These are phyloP conservation scores for Ptilonorhynchus violaceus DNA, from an alignment of 2,113 vertebrate genomes.

Conservation along the genomic window DNA sequence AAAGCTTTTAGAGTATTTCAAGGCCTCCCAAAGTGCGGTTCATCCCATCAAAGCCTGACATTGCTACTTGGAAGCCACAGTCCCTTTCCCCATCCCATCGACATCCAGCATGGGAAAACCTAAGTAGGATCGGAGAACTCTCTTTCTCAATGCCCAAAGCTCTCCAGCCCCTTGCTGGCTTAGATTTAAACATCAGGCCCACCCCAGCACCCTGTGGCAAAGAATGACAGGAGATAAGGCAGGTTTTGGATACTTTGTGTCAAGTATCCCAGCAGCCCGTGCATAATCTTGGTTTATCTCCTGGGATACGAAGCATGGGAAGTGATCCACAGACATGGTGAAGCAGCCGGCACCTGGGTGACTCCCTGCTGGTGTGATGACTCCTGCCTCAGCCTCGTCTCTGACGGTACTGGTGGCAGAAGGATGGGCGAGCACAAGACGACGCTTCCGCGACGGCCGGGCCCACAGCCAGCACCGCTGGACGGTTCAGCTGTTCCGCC, in stretches of 20 bases:
- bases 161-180: background rate
- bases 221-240: background rate
- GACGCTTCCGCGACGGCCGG: accelerated
- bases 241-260: background rate
- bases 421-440: accelerated
- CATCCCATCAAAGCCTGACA: background rate
- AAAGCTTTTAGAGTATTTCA: background rate
- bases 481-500: background rate
- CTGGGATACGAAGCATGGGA: accelerated
- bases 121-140: accelerated
- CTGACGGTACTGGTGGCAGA: background rate
- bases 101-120: too few relatives aligned
- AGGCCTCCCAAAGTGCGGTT: background rate
- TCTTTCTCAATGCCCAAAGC: background rate
- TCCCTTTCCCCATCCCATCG: background rate
- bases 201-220: accelerated
- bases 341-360: accelerated
- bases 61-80: background rate
- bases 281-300: background rate
- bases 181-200: accelerated
- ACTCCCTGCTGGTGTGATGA: background rate
- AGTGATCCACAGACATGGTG: accelerated
- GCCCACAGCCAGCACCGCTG: accelerated
- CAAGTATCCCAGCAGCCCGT: background rate
- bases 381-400: background rate